These are phyloP conservation scores for Palloptera scutellata DNA, from an alignment of 2,888 invertebrate genomes.

Conservation along the genomic window DNA sequence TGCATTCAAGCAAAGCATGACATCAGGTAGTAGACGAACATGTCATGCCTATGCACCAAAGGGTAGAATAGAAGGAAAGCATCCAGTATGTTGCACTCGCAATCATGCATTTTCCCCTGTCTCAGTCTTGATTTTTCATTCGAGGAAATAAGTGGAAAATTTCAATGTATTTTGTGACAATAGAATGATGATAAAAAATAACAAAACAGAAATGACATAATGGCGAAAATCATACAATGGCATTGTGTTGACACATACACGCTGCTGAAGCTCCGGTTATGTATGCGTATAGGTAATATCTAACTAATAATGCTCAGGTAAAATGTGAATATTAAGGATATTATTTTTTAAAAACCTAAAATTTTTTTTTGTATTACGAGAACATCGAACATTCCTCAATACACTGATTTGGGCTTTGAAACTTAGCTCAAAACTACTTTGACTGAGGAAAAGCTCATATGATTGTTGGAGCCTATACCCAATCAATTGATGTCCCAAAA, in stretches of 20 bases:
- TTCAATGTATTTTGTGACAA: constrained; percentile 14
- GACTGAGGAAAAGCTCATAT: no score
- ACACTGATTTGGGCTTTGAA: no score
- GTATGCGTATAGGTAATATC: constrained; percentile 4
- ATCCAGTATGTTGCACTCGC: background rate
- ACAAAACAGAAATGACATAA: constrained; percentile 15
- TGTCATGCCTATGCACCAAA: background rate
- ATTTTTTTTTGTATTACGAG: no score
- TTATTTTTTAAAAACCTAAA: no score
- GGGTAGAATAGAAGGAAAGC: background rate
- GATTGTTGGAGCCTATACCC: no score
- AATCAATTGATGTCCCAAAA: no score
- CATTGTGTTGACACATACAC: background rate
- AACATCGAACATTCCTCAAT: no score
- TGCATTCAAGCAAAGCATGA: background rate
- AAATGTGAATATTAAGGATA: no score
- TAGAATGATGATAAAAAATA: background rate
- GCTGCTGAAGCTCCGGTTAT: background rate
- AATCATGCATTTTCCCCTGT: background rate
- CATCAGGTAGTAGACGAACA: background rate
- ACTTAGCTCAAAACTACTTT: no score
- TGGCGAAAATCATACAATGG: background rate
- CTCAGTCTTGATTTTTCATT: no score
- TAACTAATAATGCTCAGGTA: no score
- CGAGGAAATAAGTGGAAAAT: constrained; percentile 7